phyloP scores from a whole-genome alignment of 2,888 invertebrate species.

The Epinotia bilunana region DNA sequence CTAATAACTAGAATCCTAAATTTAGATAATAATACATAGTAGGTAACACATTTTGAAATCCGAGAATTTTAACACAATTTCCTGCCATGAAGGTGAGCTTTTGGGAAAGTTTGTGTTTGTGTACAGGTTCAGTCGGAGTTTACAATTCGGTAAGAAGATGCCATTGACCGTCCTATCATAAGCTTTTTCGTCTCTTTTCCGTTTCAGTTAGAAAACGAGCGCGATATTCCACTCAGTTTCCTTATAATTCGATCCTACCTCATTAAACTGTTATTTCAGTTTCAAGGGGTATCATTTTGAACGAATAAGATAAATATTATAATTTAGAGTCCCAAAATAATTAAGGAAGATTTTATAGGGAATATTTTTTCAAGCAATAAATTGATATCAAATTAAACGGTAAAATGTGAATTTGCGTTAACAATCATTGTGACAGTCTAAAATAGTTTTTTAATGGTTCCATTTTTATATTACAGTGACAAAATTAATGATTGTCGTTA shows the following conservation, averaged over 20 bases:
- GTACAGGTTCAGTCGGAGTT: not conserved
- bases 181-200: not conserved
- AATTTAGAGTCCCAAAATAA: conserved; percentile 6
- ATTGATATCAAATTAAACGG: conserved; percentile 1
- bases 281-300: conserved; percentile 23
- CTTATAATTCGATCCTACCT: conserved; percentile 20
- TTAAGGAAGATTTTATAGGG: not conserved
- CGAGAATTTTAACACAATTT: too few species aligned
- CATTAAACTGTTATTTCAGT: conserved; percentile 23
- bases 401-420: not conserved
- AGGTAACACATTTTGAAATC: too few species aligned
- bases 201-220: conserved; percentile 20
- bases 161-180: conserved; percentile 1
- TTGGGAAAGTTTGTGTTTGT: not conserved
- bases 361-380: not conserved
- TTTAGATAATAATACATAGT: too few species aligned
- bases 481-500: not conserved
- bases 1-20: too few species aligned
- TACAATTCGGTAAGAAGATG: not conserved
- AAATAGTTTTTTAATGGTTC: not conserved
- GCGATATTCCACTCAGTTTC: conserved; percentile 26
- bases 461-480: not conserved
- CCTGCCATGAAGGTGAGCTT: too few species aligned
- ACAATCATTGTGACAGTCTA: not conserved
- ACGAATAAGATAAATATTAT: conserved; percentile 23